Conservation (phyloP, 2,888 invertebrate genomes). For the Bombyx huttoni region DNA sequence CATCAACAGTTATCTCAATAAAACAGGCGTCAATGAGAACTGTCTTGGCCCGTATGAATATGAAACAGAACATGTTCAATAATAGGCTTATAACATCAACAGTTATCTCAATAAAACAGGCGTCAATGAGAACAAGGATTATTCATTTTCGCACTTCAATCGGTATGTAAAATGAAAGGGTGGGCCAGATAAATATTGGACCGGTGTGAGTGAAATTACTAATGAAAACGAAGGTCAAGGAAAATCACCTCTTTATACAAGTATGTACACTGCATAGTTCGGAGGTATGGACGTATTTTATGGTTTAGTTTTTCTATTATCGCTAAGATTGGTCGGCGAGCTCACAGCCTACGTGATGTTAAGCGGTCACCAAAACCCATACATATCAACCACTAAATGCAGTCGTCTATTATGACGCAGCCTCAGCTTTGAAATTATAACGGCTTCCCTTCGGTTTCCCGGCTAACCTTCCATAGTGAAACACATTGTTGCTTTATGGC, state of each 20-base stretch:
- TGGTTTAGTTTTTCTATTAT: neutral
- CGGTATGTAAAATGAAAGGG: slow-evolving; percentile 19
- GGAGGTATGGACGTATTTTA: neutral
- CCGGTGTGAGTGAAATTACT: neutral
- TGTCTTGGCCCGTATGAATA: too few species aligned
- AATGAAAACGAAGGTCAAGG: neutral
- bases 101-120: slow-evolving; percentile 4
- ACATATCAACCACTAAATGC: too few species aligned
- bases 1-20: slow-evolving; percentile 8
- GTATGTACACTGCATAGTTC: neutral
- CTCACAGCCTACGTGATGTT: too few species aligned
- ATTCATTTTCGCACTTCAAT: slow-evolving; percentile 27
- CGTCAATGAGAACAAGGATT: slow-evolving; percentile 13
- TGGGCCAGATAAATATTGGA: slow-evolving; percentile 16
- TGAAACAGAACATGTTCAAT: neutral
- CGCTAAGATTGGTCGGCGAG: too few species aligned
- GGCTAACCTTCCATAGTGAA: too few species aligned
- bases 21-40: slow-evolving; percentile 5
- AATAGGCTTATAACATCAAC: slow-evolving; percentile 10
- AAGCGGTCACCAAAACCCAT: too few species aligned
- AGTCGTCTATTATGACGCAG: too few species aligned
- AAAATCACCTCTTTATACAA: neutral
- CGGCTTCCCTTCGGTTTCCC: too few species aligned
- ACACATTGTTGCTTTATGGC: too few species aligned
- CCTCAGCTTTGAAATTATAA: too few species aligned